A percentile compares a stretch with the other conserved stretches of the same genome.
Conservation (phyloP, 1,140 invertebrate species). For the Harlomillsia oculata region DNA sequence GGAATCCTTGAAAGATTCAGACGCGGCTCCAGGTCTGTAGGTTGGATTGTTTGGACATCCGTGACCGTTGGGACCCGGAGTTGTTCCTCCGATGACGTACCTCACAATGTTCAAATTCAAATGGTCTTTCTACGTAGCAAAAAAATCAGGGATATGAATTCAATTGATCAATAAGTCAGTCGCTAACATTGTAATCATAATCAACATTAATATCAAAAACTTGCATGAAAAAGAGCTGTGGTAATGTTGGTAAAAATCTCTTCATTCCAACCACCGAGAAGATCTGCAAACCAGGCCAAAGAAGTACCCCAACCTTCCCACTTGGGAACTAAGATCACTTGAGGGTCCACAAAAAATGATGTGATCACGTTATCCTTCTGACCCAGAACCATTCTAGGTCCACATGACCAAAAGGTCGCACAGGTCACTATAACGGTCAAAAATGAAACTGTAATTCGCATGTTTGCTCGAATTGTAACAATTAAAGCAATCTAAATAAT, state of each 20-base stretch:
- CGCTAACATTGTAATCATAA: neutral
- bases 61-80: slow-evolving; percentile 15
- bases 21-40: slow-evolving; percentile 18
- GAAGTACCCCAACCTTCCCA: slow-evolving; percentile 29
- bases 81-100: slow-evolving; percentile 28
- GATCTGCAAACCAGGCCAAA: slow-evolving; percentile 22
- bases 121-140: slow-evolving; percentile 8
- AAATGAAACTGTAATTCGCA: no score
- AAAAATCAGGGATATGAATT: neutral
- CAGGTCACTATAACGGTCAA: no score
- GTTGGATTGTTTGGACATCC: no score
- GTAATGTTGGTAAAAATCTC: slow-evolving; percentile 16
- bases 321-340: neutral
- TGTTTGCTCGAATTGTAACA: no score
- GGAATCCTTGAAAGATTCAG: slow-evolving; percentile 22
- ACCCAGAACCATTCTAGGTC: no score
- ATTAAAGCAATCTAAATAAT: no score
- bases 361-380: no score
- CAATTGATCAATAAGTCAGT: neutral
- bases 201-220: neutral
- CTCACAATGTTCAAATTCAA: slow-evolving; percentile 26
- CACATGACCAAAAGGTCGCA: no score
- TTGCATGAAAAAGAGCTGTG: slow-evolving; percentile 17
- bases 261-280: slow-evolving; percentile 19
- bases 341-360: slow-evolving; percentile 20